These are phyloP conservation scores for Malurus alboscapulatus DNA, from an alignment of 2,113 vertebrate species.

Conservation along the genomic window DNA sequence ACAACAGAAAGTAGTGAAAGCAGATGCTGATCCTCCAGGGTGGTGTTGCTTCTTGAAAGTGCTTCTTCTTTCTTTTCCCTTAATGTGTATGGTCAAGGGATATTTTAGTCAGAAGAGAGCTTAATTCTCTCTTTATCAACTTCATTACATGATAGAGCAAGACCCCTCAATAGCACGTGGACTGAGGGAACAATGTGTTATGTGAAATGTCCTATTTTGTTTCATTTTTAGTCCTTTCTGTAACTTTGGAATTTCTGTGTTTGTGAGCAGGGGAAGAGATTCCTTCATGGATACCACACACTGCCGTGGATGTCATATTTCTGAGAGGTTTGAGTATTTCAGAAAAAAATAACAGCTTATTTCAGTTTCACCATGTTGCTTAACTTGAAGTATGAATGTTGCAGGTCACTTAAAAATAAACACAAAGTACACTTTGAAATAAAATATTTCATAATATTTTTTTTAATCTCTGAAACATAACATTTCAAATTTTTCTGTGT, in stretches of 20 bases:
- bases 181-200: neutral
- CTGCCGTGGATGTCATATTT: neutral
- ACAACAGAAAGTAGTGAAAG: neutral
- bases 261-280: neutral
- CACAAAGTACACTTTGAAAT: neutral
- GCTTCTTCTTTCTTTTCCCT: neutral
- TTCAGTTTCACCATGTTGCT: neutral
- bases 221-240: neutral
- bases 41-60: neutral
- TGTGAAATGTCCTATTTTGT: fast-evolving
- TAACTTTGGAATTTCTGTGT: neutral
- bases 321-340: neutral
- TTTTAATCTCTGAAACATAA: neutral
- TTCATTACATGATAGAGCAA: neutral
- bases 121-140: neutral
- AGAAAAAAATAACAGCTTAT: neutral
- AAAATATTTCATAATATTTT: neutral
- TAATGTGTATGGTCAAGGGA: neutral
- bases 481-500: neutral
- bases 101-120: neutral
- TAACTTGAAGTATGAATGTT: neutral
- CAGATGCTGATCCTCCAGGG: neutral
- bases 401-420: neutral
- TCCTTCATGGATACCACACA: neutral
- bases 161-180: neutral